Evolutionary conservation across 1,140 invertebrate species (phyloP).

Genomic region (Drosophila orena): DNA sequence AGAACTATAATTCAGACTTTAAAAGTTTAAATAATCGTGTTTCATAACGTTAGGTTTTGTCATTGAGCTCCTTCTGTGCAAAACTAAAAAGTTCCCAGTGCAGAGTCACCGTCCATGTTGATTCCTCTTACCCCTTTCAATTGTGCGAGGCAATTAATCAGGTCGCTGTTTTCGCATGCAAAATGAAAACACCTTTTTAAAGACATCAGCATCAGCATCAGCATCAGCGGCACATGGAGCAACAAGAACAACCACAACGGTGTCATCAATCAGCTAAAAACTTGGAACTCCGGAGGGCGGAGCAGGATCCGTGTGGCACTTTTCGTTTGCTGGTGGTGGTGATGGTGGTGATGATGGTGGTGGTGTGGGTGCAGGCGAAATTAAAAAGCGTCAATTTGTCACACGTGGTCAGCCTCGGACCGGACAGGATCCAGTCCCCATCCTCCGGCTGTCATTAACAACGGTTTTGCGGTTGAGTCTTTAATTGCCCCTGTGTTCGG

Average conservation of each 20-base stretch:
- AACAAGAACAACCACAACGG: constrained; percentile 51
- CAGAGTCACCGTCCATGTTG: constrained; percentile 7
- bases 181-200: constrained; percentile 80
- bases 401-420: constrained; percentile 63
- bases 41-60: too few relatives aligned
- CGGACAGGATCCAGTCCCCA: constrained; percentile 7
- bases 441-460: constrained; percentile 51
- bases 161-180: constrained; percentile 69
- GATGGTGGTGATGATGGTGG: constrained; percentile 40
- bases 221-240: constrained; percentile 18
- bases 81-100: background rate
- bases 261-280: constrained; percentile 72
- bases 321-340: constrained; percentile 40
- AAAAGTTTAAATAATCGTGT: too few relatives aligned
- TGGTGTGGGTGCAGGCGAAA: constrained; percentile 68
- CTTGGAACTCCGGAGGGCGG: constrained; percentile 11
- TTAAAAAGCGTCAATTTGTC: constrained; percentile 83
- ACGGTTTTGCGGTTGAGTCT: constrained; percentile 64
- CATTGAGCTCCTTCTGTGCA: too few relatives aligned
- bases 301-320: constrained; percentile 45
- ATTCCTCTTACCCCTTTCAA: constrained; percentile 17
- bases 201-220: constrained; percentile 20
- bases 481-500: constrained; percentile 56
- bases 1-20: too few relatives aligned
- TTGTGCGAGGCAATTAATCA: constrained; percentile 76